A percentile compares a stretch with the other conserved stretches of the same genome.
Evolutionary conservation across 2,888 invertebrate species (phyloP).

Genomic region (Harpagoxenus sublaevis): DNA sequence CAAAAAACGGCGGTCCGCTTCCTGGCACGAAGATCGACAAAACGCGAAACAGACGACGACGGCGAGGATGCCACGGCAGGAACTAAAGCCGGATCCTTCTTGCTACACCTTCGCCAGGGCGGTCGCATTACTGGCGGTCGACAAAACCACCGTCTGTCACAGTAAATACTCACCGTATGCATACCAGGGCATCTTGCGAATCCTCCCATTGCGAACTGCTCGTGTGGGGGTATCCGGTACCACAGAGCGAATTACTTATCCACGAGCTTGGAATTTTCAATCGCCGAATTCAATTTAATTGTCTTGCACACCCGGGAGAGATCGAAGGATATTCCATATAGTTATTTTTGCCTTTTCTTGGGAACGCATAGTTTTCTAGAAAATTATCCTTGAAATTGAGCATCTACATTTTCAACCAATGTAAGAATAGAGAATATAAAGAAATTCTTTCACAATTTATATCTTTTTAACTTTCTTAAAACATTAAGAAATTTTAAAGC

Average conservation of each 20-base stretch:
- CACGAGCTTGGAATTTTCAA: slow-evolving; percentile 57
- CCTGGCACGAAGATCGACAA: slow-evolving; percentile 64
- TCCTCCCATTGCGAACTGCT: background rate
- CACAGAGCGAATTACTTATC: slow-evolving; percentile 45
- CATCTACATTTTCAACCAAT: background rate
- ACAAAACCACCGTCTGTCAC: slow-evolving; percentile 80
- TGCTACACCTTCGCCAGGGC: slow-evolving; percentile 72
- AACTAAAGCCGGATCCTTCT: slow-evolving; percentile 76
- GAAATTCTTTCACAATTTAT: background rate
- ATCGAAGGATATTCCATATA: background rate
- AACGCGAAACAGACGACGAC: slow-evolving; percentile 75
- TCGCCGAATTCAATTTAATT: slow-evolving; percentile 49
- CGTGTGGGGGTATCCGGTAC: slow-evolving; percentile 6
- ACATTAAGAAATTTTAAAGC: background rate
- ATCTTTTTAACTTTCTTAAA: background rate
- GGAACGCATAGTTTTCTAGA: slow-evolving; percentile 23
- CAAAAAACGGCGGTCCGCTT: slow-evolving; percentile 42
- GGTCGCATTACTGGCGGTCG: slow-evolving; percentile 80
- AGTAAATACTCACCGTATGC: slow-evolving; percentile 78
- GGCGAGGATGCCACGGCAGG: slow-evolving; percentile 32
- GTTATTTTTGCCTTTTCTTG: slow-evolving; percentile 24
- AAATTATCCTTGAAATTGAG: slow-evolving; percentile 39
- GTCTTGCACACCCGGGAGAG: slow-evolving; percentile 5
- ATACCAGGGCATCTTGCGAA: slow-evolving; percentile 55
- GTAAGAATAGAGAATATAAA: background rate